Percentiles rank a stretch among this genome's conserved stretches.
Evolutionary conservation across 2,113 vertebrate species (phyloP).

Genomic region (Lutjanus erythropterus): DNA sequence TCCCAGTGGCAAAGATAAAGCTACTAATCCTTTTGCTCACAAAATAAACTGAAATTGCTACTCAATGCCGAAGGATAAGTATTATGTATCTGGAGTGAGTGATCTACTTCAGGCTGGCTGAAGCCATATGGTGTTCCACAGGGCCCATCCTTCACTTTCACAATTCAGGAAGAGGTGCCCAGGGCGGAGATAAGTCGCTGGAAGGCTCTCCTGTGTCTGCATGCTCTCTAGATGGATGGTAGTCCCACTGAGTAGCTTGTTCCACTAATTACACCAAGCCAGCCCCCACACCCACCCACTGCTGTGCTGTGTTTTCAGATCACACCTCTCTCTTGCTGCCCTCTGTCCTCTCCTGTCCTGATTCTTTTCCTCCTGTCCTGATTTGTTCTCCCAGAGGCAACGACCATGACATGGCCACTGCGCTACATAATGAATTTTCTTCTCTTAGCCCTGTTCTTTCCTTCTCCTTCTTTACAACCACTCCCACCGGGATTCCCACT

Average conservation of each 20-base stretch:
- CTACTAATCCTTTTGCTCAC: conserved; percentile 61
- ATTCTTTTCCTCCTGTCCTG: conserved; percentile 41
- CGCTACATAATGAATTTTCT: conserved; percentile 49
- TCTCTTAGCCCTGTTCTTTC: conserved; percentile 36
- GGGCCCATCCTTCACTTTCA: conserved; percentile 49
- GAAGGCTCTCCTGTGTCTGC: conserved; percentile 41
- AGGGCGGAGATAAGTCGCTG: conserved; percentile 42
- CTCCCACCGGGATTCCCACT: conserved; percentile 26
- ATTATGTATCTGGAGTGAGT: conserved; percentile 53
- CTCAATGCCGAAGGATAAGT: conserved; percentile 63
- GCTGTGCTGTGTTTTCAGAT: conserved; percentile 48
- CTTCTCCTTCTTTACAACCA: conserved; percentile 22
- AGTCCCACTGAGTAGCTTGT: conserved; percentile 34
- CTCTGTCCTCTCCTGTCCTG: conserved; percentile 37
- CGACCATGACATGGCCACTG: conserved; percentile 34
- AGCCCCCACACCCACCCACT: neutral
- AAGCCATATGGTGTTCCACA: conserved; percentile 55
- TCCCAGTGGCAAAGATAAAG: conserved; percentile 66
- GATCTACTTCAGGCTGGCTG: conserved; percentile 54
- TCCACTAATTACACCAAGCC: conserved; percentile 57
- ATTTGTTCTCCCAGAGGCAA: conserved; percentile 54
- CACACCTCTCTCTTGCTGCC: conserved; percentile 49
- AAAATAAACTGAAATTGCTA: conserved; percentile 63
- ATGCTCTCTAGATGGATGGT: conserved; percentile 35
- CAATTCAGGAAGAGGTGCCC: conserved; percentile 26